Evolutionary conservation across 2,888 invertebrate species (phyloP).

Genomic region (Aethes cnicana): DNA sequence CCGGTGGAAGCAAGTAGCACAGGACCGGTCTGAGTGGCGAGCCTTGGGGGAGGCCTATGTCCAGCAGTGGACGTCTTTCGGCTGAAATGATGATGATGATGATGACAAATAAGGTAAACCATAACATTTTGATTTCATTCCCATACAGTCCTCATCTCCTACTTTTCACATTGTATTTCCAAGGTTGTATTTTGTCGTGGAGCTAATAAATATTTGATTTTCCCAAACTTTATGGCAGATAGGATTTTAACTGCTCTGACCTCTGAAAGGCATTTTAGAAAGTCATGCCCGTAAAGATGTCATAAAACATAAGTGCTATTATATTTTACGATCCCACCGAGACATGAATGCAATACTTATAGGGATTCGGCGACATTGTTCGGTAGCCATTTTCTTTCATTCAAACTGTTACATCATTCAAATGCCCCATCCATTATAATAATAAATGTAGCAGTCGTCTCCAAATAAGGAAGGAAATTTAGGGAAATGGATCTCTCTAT

Average conservation of each 20-base stretch:
- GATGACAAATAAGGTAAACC: too few species aligned
- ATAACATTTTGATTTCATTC: too few species aligned
- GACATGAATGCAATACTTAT: constrained; percentile 14
- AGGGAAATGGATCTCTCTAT: constrained; percentile 10
- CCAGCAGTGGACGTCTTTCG: too few species aligned
- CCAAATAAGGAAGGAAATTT: constrained; percentile 16
- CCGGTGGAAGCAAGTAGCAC: too few species aligned
- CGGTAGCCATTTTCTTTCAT: constrained; percentile 16
- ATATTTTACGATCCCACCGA: constrained; percentile 18
- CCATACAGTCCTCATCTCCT: too few species aligned
- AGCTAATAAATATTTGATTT: too few species aligned
- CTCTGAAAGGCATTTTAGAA: constrained; percentile 16
- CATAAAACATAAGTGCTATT: constrained; percentile 26
- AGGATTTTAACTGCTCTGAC: not conserved
- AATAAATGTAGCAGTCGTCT: constrained; percentile 29
- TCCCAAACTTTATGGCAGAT: too few species aligned
- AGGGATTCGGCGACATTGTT: constrained; percentile 22
- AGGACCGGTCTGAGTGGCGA: too few species aligned
- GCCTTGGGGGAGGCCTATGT: too few species aligned
- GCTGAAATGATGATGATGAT: too few species aligned
- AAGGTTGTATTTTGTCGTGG: too few species aligned
- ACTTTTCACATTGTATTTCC: too few species aligned
- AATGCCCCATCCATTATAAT: constrained; percentile 25
- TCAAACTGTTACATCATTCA: constrained; percentile 24
- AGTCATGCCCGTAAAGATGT: constrained; percentile 22